Base-by-base conservation (phyloP, 2,888 invertebrate genomes). In the Andrena hattorfiana region DNA sequence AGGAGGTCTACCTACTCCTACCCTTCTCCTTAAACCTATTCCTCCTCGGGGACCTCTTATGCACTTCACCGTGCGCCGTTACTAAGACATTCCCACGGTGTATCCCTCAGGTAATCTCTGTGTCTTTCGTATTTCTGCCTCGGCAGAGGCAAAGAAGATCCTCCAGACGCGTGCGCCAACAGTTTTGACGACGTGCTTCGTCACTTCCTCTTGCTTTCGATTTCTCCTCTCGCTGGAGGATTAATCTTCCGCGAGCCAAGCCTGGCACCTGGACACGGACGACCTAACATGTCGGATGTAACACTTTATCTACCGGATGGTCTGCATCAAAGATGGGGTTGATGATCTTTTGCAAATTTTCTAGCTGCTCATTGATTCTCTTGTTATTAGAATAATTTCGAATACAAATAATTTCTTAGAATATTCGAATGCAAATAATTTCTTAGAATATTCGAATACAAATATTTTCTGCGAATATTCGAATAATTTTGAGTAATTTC, bases 71-170 rank as follows among this genome's bases (percentile, higher is more conserved):
- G 69, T 75, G 66, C 82, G 75, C 83, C 78, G 77, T 82, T 84
- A 66, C 87, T 26, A 66, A 89, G 89, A 81, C 85, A 80, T 89
- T 87, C 87, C 89, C 85, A 85, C 84, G 85, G 74, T 75, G 71
- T 75, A 56, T 79, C 72, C 84, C 56, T 42, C 79, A 20, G 28
- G 78, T 83, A 84, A 83, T 78, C 84, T 74, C 62, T 32, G 71
- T 75, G 84, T 79, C 84, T 78, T 71, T 71, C 66, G 83, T 35
- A 68, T 82, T 60, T 76, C 59, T 51, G 35, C 56, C 62, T 28
- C 49, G 20, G 13, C 60, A 16, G 2, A 26, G 54, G 60, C 48
- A 49, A 42, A 26, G 10, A 8, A 7, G 51, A 56, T 35, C 62
- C 13, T 26, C 7, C 54, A 35, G 68, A 69, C 68, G 32, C 68